Evolutionary conservation across 2,888 invertebrate species (phyloP).

Genomic region (Chrysolina americana): DNA sequence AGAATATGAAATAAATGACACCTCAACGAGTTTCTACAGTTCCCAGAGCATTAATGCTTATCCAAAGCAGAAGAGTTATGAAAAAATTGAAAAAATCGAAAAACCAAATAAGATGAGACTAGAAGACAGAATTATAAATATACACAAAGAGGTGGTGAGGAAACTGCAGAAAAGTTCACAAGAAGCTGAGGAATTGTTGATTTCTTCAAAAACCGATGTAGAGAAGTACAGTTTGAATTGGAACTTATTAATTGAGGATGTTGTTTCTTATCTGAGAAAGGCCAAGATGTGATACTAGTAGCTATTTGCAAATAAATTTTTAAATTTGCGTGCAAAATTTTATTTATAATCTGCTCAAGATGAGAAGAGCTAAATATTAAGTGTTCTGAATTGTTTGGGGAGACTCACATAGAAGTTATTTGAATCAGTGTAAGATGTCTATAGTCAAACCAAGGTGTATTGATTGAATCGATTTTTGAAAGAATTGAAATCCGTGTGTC

Average conservation of each 20-base stretch:
- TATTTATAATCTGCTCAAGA: not conserved
- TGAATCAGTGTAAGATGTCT: too few species aligned
- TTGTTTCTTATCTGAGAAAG: constrained; percentile 75
- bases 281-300: constrained; percentile 70
- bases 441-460: too few species aligned
- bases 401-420: too few species aligned
- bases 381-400: too few species aligned
- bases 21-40: constrained; percentile 41
- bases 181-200: constrained; percentile 81
- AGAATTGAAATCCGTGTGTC: too few species aligned
- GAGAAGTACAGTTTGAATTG: constrained; percentile 91
- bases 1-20: constrained; percentile 39
- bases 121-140: constrained; percentile 89
- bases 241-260: constrained; percentile 85
- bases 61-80: constrained; percentile 29
- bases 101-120: constrained; percentile 36
- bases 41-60: constrained; percentile 32
- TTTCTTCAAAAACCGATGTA: constrained; percentile 88
- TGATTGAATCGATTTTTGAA: too few species aligned
- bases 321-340: constrained; percentile 26
- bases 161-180: constrained; percentile 78
- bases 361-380: too few species aligned
- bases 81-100: constrained; percentile 6
- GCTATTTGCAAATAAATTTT: constrained; percentile 42
- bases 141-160: constrained; percentile 84